Evolutionary conservation across 2,797 vertebrate species (phyloP).

Genomic region (Coluber constrictor): DNA sequence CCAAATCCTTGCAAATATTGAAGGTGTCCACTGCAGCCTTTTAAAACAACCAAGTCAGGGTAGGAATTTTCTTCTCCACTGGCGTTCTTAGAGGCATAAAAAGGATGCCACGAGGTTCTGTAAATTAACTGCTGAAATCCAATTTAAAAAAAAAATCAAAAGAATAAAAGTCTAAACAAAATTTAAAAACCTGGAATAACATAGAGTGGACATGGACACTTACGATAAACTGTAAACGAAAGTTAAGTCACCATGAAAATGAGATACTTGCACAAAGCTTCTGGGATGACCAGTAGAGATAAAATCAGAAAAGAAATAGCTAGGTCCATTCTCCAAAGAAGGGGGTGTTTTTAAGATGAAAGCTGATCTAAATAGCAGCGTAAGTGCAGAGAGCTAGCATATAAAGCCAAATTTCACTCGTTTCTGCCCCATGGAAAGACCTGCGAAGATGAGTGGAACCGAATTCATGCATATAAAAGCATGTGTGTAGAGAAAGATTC

Average conservation of each 20-base stretch:
- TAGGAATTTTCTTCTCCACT: neutral
- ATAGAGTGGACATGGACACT: neutral
- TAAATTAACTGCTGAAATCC: neutral
- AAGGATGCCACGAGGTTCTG: neutral
- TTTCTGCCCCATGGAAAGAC: neutral
- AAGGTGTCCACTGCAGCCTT: neutral
- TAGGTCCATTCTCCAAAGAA: neutral
- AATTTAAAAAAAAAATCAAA: neutral
- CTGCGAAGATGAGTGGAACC: slow-evolving; percentile 8
- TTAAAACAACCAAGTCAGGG: neutral
- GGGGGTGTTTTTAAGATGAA: neutral
- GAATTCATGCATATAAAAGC: slow-evolving; percentile 7
- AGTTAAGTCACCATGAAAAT: neutral
- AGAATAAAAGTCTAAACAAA: neutral
- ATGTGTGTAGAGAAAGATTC: neutral
- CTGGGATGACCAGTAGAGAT: neutral
- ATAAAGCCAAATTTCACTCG: neutral
- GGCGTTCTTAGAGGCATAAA: neutral
- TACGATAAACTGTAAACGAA: neutral
- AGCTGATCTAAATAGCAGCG: neutral
- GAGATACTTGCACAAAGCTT: neutral
- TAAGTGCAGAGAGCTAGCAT: neutral
- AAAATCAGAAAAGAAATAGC: neutral
- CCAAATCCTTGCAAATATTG: neutral
- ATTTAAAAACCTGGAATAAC: neutral